Base-by-base conservation (phyloP, 2,797 vertebrate genomes). In the Premnoplex brunnescens region DNA sequence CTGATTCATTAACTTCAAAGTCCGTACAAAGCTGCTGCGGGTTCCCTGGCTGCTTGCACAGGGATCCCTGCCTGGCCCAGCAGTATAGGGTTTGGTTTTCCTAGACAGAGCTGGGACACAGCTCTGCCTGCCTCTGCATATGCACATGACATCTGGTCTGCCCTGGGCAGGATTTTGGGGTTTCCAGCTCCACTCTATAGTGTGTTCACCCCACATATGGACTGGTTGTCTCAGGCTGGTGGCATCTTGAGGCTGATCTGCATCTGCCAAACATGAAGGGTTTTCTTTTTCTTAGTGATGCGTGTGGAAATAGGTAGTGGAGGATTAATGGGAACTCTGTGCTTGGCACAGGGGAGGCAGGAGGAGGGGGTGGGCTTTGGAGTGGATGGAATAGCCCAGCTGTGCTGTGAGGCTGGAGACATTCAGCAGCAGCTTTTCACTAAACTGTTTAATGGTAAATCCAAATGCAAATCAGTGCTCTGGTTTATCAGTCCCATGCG, bases 1-100 rank as follows among this genome's bases (percentile, higher is more conserved):
- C 86, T 28, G 69, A 84, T 79, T 95, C 76, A 72, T 93, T 95
- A 84, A 66, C 85, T 86, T 94, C 80, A 83, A 81, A 88, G 85
- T 44, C 51, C 2, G 3, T n/a, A 37, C 39, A 75, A 56, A 85
- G 74, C 80, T 90, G 46, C 93, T 88, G 83, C 0, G 21, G 85
- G 51, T 78, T 97, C 75, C 66, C 69, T 0, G 3, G 72, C 82
- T 77, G 89, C 66, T 60, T 46, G 67, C 0, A 3, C n/a, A 37
- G 78, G 81, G 64, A 76, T 46, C 32, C 1, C 2, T 0, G 4
- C 60, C 72, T 85, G 59, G 14, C 43, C 34, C 0, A 0, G 56
- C 52, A 13, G 56, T 16, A 51, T 6, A 51, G 54, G 34, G 27
- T 73, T 92, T 72, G 62, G 27, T 87, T 95, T 89, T 95, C 71